Evolutionary conservation across 1,140 invertebrate species (phyloP).

Genomic region (Physella acuta): DNA sequence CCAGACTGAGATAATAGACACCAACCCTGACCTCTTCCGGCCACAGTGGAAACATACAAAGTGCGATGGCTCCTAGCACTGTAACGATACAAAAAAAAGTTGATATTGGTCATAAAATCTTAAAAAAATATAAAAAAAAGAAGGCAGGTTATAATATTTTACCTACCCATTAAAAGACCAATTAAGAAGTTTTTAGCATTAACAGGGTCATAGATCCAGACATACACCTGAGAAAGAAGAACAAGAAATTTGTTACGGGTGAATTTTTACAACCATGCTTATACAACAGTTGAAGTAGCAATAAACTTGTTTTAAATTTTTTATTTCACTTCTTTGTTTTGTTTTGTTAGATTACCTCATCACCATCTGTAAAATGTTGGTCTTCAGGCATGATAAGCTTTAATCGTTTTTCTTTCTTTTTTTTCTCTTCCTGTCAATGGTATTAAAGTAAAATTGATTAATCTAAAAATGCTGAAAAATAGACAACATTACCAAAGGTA

Average conservation of each 20-base stretch:
- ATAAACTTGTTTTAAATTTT: too few relatives aligned
- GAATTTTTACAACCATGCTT: too few relatives aligned
- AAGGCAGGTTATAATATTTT: too few relatives aligned
- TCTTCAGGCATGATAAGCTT: conserved; percentile 95
- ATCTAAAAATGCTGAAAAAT: too few relatives aligned
- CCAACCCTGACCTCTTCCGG: conserved; percentile 88
- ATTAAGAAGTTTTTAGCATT: conserved; percentile 95
- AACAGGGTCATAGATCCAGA: conserved; percentile 99
- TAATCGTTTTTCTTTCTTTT: conserved; percentile 66
- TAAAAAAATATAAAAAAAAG: conserved; percentile 8
- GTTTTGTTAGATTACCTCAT: conserved; percentile 73
- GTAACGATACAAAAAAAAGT: conserved; percentile 29
- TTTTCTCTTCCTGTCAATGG: conserved; percentile 38
- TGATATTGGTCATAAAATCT: not conserved
- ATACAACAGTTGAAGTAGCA: too few relatives aligned
- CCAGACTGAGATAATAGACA: conserved; percentile 95
- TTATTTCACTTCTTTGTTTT: too few relatives aligned
- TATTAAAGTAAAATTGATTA: not conserved
- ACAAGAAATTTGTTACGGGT: not conserved
- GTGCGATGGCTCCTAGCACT: conserved; percentile 89
- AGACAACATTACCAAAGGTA: too few relatives aligned
- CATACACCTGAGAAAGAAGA: conserved; percentile 71
- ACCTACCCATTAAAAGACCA: conserved; percentile 75
- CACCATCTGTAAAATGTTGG: conserved; percentile 87
- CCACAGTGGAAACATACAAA: conserved; percentile 98